These are phyloP conservation scores for Pipistrellus nathusii DNA, from an alignment of 2,797 vertebrate species.

Conservation along the genomic window DNA sequence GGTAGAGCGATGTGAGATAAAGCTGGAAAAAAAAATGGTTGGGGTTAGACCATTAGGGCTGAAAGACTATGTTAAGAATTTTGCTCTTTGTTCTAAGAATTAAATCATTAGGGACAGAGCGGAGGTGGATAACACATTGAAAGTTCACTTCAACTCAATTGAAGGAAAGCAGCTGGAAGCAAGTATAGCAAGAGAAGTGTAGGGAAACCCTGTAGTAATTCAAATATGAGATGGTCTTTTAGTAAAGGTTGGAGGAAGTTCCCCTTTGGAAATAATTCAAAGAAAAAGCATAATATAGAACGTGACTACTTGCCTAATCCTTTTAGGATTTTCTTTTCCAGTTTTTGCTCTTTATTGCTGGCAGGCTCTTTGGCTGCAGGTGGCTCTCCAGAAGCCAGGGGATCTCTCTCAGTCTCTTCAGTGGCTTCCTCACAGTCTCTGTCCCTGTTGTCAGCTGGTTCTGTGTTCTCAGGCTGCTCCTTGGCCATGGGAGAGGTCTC, in stretches of 20 bases:
- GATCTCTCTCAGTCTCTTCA: constrained; percentile 85
- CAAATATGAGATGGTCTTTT: background rate
- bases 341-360: constrained; percentile 93
- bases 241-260: background rate
- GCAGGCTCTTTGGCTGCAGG: constrained; percentile 82
- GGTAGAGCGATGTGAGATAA: background rate
- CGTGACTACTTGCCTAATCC: constrained; percentile 91
- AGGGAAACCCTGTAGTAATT: background rate
- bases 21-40: background rate
- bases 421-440: constrained; percentile 85
- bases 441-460: constrained; percentile 81
- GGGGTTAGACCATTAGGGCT: background rate
- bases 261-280: background rate
- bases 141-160: background rate
- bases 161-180: background rate
- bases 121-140: background rate
- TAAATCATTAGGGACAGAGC: background rate
- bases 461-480: constrained; percentile 82
- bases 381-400: constrained; percentile 79
- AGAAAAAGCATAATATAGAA: constrained; percentile 36
- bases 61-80: background rate
- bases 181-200: background rate
- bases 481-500: constrained; percentile 67
- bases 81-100: background rate
- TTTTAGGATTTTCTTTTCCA: constrained; percentile 98